A percentile compares a stretch with the other conserved stretches of the same genome.
These are phyloP conservation scores for Typhlomys cinereus DNA, from an alignment of 2,113 vertebrate genomes.

Conservation along the genomic window DNA sequence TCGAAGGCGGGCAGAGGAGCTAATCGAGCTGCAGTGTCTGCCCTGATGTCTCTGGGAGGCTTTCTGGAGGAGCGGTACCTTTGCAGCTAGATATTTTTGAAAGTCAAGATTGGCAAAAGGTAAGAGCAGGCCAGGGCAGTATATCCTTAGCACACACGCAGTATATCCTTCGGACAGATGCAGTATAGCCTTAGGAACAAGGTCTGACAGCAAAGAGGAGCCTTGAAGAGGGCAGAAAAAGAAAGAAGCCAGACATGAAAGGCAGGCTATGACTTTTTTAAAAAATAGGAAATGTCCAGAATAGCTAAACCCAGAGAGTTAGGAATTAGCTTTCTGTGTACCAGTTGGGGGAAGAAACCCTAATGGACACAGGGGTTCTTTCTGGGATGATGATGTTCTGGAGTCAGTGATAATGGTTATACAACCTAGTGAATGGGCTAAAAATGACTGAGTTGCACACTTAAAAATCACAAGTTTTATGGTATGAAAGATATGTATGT, in stretches of 20 bases:
- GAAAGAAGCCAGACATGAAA: not conserved
- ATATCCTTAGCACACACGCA: too few relatives aligned
- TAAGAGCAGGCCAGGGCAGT: not conserved
- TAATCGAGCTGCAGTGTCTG: not conserved
- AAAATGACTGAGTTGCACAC: not conserved
- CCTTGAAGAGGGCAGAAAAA: not conserved
- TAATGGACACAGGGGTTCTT: not conserved
- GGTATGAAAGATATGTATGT: not conserved
- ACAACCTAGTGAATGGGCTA: not conserved
- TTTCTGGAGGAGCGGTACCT: not conserved
- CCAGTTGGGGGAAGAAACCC: not conserved
- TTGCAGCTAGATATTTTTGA: constrained; percentile 4
- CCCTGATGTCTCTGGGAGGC: not conserved
- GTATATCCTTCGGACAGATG: not conserved
- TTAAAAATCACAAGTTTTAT: not conserved
- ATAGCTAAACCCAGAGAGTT: not conserved
- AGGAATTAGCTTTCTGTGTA: not conserved
- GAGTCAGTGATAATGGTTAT: not conserved
- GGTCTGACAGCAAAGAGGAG: not conserved
- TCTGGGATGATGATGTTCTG: not conserved
- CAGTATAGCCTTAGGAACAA: not conserved
- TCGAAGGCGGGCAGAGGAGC: not conserved
- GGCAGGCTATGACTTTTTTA: not conserved
- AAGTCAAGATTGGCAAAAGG: not conserved
- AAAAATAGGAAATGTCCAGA: not conserved